These are phyloP conservation scores for Noctuana brunneofusca DNA, from an alignment of 2,888 invertebrate species.

Conservation along the genomic window DNA sequence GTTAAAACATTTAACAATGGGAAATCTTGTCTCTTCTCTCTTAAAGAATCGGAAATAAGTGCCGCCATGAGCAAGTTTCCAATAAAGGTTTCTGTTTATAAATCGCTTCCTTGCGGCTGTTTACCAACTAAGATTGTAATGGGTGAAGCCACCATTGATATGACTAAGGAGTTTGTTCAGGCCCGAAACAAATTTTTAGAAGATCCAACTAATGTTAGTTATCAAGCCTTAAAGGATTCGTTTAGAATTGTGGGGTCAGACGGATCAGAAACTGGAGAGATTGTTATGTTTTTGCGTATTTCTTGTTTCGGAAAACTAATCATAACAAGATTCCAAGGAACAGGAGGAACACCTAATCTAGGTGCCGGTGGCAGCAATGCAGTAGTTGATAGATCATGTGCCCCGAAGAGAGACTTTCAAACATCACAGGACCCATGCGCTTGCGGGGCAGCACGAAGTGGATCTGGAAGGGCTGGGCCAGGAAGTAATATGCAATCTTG, in stretches of 20 bases:
- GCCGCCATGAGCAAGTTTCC: slow-evolving; percentile 81
- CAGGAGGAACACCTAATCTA: slow-evolving; percentile 55
- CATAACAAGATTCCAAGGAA: slow-evolving; percentile 85
- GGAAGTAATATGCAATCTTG: slow-evolving; percentile 39
- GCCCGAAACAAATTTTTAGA: slow-evolving; percentile 75
- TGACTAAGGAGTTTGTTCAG: slow-evolving; percentile 83
- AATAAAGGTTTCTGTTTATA: slow-evolving; percentile 81
- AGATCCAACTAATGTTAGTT: slow-evolving; percentile 74
- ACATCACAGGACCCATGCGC: slow-evolving; percentile 62
- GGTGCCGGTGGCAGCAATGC: slow-evolving; percentile 48
- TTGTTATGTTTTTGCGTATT: slow-evolving; percentile 84
- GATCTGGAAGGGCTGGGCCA: slow-evolving; percentile 36
- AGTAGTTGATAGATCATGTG: slow-evolving; percentile 66
- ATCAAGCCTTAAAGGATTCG: slow-evolving; percentile 84
- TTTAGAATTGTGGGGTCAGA: slow-evolving; percentile 80
- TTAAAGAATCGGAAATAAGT: slow-evolving; percentile 80
- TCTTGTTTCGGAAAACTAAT: slow-evolving; percentile 86
- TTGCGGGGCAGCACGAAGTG: slow-evolving; percentile 58
- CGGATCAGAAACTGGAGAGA: slow-evolving; percentile 80
- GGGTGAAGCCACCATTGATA: slow-evolving; percentile 82
- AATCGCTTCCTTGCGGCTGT: slow-evolving; percentile 84
- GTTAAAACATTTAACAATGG: slow-evolving; percentile 83
- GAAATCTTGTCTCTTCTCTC: slow-evolving; percentile 86
- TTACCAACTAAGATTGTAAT: slow-evolving; percentile 85
- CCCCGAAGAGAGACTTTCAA: slow-evolving; percentile 60